Conservation (phyloP, 2,113 vertebrate genomes). For the Hypomesus transpacificus region DNA sequence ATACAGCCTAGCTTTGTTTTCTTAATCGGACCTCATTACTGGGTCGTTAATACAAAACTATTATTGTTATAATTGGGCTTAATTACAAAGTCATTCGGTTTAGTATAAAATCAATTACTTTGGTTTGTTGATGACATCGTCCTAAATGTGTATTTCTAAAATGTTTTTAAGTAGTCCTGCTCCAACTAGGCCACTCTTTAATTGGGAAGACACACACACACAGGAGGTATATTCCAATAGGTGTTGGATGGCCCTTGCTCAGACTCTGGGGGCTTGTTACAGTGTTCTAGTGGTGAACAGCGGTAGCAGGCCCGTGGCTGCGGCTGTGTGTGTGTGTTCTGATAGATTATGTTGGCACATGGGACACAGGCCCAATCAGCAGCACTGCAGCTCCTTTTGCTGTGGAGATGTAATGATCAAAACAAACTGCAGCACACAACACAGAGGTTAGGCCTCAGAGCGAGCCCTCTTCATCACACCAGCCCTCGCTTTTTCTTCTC, state of each 20-base stretch:
- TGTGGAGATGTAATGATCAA: constrained; percentile 12
- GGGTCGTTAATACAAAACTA: constrained; percentile 46
- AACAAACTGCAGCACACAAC: constrained; percentile 7
- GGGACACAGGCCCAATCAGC: constrained; percentile 12
- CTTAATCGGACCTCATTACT: constrained; percentile 51
- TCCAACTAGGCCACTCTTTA: too few relatives aligned
- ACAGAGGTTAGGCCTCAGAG: not conserved
- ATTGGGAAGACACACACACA: not conserved
- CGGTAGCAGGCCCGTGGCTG: not conserved
- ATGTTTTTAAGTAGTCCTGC: too few relatives aligned
- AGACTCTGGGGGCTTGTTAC: constrained; percentile 27
- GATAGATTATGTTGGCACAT: constrained; percentile 20
- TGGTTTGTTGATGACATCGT: too few relatives aligned
- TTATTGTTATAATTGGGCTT: constrained; percentile 43
- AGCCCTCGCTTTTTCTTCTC: not conserved
- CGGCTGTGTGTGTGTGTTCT: not conserved
- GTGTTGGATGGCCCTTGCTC: constrained; percentile 2
- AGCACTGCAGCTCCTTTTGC: not conserved
- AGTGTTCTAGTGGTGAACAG: not conserved
- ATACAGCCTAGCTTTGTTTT: constrained; percentile 37
- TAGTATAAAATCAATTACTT: not conserved
- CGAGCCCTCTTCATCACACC: not conserved
- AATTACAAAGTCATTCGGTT: constrained; percentile 36
- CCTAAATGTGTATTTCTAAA: too few relatives aligned
- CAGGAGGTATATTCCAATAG: too few relatives aligned